Conservation (phyloP, 2,888 invertebrate species). For the Drosophila setosimentum region DNA sequence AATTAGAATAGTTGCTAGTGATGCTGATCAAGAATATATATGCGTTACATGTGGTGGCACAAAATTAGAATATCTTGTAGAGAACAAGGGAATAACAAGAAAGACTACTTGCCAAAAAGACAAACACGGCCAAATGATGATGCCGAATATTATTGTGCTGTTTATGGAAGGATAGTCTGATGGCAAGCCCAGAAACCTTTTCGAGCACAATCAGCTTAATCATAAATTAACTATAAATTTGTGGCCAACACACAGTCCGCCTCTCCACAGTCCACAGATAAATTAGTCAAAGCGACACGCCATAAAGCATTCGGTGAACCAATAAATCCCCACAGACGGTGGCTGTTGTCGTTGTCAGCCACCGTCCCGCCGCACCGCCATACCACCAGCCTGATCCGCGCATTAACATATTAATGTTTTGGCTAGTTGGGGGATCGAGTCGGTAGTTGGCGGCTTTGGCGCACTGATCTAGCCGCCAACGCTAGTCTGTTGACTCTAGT, state of each 20-base stretch:
- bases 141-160: constrained; percentile 17
- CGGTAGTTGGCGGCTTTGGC: constrained; percentile 57
- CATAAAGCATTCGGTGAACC: constrained; percentile 84
- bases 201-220: constrained; percentile 70
- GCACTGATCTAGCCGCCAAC: constrained; percentile 77
- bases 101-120: constrained; percentile 7
- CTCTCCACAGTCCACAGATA: constrained; percentile 69
- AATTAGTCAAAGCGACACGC: constrained; percentile 84
- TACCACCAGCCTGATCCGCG: constrained; percentile 55
- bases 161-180: constrained; percentile 28
- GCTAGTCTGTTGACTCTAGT: constrained; percentile 9
- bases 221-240: constrained; percentile 76
- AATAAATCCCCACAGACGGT: constrained; percentile 82
- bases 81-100: background rate
- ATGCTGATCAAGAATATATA: background rate
- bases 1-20: background rate
- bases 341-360: constrained; percentile 60
- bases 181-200: constrained; percentile 40
- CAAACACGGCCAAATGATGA: constrained; percentile 10
- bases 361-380: constrained; percentile 16
- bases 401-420: constrained; percentile 83
- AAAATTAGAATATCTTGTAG: background rate
- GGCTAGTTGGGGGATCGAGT: constrained; percentile 58
- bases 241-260: constrained; percentile 48
- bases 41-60: background rate